Evolutionary conservation across 2,888 invertebrate species (phyloP), one percentile per base, ranked within the genome.

Genomic region (Agelastica alni): DNA sequence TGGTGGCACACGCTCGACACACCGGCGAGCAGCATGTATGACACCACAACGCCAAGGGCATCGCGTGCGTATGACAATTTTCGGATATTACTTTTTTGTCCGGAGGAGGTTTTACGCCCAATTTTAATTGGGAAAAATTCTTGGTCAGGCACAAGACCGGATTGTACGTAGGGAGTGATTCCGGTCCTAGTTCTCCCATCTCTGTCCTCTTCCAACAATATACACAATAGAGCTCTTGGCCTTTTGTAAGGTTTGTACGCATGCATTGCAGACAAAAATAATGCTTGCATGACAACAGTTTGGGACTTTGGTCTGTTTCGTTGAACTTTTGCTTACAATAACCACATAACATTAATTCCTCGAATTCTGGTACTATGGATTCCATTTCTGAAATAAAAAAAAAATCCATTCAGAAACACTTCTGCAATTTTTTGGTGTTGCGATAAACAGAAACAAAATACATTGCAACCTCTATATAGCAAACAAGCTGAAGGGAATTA

Each of bases 181-280:
- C 86, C 51, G 86, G 83, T 56, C 85, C 84, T 67, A 84, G 80
- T 63, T 85, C 86, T 51, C 86, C 85, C 55, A 86, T 76, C 64
- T 86, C 86, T 56, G 88, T 88, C 62, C 84, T 81, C 75, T 87
- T 87, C 86, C 87, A 87, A 76, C 88, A 89, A 75, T 87, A 85
- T 59, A 84, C 82, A 74, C 88, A 89, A 74, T 83, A 84, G 63
- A 87, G 77, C 71, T 86, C 87, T 69, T 81, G 81, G 54, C 84
- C 87, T 72, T 86, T 85, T 71, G 83, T 81, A 67, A 88, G 78
- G 69, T 82, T 83, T 63, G 83, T 82, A 70, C 85, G 85, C 74
- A 87, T 84, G 77, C 88, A 89, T 71, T 85, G 83, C 75, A 88
- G 80, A 75, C 89, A 89, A 77, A 88, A 88, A 77, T 87, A 86